These are phyloP conservation scores for Cotesia typhae DNA, from an alignment of 1,140 invertebrate species.

Conservation along the genomic window DNA sequence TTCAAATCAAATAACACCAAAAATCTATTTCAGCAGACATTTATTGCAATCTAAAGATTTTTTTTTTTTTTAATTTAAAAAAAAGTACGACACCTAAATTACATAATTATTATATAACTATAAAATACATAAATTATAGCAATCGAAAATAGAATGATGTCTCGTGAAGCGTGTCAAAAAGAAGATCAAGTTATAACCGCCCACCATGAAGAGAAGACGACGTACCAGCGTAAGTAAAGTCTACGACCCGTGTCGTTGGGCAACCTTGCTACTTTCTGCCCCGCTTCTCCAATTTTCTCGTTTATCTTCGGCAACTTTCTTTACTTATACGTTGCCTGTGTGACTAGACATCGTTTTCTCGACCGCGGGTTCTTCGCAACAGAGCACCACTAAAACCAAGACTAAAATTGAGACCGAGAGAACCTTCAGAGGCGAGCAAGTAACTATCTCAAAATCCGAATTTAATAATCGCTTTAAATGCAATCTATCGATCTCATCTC, in stretches of 20 bases:
- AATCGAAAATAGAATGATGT: slow-evolving; percentile 10
- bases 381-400: neutral
- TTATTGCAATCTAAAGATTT: no score
- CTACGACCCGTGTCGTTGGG: slow-evolving; percentile 20
- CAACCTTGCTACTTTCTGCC: slow-evolving; percentile 7
- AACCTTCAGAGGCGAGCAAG: neutral
- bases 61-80: neutral
- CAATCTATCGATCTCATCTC: neutral
- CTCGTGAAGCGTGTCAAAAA: slow-evolving; percentile 20
- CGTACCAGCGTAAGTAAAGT: neutral
- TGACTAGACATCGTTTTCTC: slow-evolving; percentile 1
- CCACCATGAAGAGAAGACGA: neutral
- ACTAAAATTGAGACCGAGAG: neutral
- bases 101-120: no score
- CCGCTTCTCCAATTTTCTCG: neutral
- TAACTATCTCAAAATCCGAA: slow-evolving; percentile 2
- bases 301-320: neutral
- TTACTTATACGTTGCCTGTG: neutral
- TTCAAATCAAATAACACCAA: no score
- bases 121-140: neutral
- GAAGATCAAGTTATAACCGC: slow-evolving; percentile 18
- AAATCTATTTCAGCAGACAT: no score
- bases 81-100: neutral
- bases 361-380: no score
- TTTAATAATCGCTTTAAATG: slow-evolving; percentile 13